Percentiles rank a stretch among this genome's conserved stretches.
Evolutionary conservation across 2,888 invertebrate genomes (phyloP).

Genomic region (Pterobdella sp.): DNA sequence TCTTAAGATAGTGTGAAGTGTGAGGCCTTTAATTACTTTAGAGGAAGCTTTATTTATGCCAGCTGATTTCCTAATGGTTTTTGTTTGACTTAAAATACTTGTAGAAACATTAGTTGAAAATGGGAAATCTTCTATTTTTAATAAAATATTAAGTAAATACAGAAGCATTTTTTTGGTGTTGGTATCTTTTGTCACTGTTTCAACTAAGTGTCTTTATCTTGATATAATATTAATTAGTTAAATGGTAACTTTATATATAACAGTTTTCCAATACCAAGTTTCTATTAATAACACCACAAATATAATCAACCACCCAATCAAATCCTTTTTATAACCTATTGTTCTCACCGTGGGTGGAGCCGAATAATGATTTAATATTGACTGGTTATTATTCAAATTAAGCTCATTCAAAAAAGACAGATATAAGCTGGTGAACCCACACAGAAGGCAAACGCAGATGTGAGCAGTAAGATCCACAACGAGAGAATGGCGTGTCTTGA

Average conservation of each 20-base stretch:
- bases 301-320: not conserved
- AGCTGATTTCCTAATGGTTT: no score
- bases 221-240: no score
- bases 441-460: constrained; percentile 48
- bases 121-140: no score
- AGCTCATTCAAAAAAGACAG: not conserved
- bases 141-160: no score
- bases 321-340: not conserved
- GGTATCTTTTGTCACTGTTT: no score
- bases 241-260: constrained; percentile 11
- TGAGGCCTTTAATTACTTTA: no score
- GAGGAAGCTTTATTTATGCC: no score
- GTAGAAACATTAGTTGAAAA: no score
- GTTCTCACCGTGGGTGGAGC: not conserved
- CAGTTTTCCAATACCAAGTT: not conserved
- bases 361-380: not conserved
- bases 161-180: no score
- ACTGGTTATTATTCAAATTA: not conserved
- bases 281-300: not conserved
- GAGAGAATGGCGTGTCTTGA: constrained; percentile 51
- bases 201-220: no score
- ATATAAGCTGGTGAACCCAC: not conserved
- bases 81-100: no score
- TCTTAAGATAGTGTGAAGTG: no score
- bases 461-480: constrained; percentile 51